Evolutionary conservation across 2,797 vertebrate genomes (phyloP), one percentile per base, ranked within the genome.

Genomic region (Darevskia nairensis): DNA sequence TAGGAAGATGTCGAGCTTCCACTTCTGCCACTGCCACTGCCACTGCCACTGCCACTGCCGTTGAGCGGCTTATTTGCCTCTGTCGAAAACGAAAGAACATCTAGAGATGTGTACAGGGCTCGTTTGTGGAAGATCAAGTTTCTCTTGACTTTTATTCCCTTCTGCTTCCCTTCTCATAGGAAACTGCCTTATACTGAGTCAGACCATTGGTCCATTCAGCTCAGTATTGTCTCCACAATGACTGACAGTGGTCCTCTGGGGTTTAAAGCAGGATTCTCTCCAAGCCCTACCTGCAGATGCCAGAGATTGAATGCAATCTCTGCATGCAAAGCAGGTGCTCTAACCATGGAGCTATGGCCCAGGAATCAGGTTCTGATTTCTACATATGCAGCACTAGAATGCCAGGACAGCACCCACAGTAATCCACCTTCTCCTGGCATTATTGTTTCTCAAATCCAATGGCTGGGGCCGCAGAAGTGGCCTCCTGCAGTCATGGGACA

Each of bases 1-100:
- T 86, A 71, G 0, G 1, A 75, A 89, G 10, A 13, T 68, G 44
- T 29, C 44, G 29, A n/a, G 79, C 19, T 80, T 2, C 0, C 2
- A 3, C 9, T 88, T 21, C 6, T 89, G 2, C 82, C 10, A 17
- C 6, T 89, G 2, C 82, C 10, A 10, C 0, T 1, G 2, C 39
- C 39, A 41, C 6, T 89, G 2, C 82, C 10, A 10, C 0, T 1
- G 2, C 7, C 81, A 13, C 5, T 88, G 3, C 68, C 3, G 80
- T 23, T 68, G 74, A 90, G 1, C 21, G 29, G 13, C 0, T n/a
- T 76, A 59, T 84, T 88, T 92, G 0, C 80, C 89, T 88, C 2
- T 81, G 44, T 3, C 29, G 66, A 79, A 44, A 72, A 2, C 10
- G 77, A 84, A 88, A 88, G 4, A 90, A 82, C 76, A 27, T 41